Percentiles rank a stretch among this genome's conserved stretches.
phyloP scores from a whole-genome alignment of 1,140 invertebrate genomes.

The Lepidurus apus region DNA sequence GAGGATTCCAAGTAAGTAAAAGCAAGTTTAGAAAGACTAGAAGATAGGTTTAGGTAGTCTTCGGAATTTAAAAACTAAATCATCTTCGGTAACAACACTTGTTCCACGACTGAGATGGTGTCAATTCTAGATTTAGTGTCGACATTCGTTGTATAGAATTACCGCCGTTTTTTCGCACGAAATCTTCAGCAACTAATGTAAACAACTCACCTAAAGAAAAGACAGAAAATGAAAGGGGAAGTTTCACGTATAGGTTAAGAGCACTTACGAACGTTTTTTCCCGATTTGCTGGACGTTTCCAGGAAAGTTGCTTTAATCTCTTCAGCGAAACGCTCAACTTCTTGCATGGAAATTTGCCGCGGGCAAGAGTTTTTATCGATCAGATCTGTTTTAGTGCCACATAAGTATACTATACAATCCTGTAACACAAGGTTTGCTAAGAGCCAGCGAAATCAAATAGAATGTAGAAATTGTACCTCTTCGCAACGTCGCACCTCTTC shows the following conservation, averaged over 20 bases:
- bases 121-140: no score
- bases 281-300: constrained; percentile 64
- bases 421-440: constrained; percentile 37
- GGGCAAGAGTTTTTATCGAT: constrained; percentile 44
- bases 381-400: constrained; percentile 64
- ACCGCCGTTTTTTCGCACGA: not conserved
- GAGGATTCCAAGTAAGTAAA: no score
- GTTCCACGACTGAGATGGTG: no score
- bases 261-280: constrained; percentile 61
- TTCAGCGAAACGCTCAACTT: constrained; percentile 49
- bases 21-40: no score
- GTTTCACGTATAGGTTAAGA: not conserved
- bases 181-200: not conserved
- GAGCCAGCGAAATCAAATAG: constrained; percentile 7
- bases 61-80: no score
- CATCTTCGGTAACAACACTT: no score
- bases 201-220: not conserved
- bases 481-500: constrained; percentile 57
- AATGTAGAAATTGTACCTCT: constrained; percentile 46
- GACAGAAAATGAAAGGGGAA: not conserved
- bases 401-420: constrained; percentile 61
- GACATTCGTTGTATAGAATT: no score
- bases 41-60: no score
- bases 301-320: constrained; percentile 53
- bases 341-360: constrained; percentile 45